phyloP scores from a whole-genome alignment of 1,140 invertebrate genomes.

The Drosophila subpulchrella region DNA sequence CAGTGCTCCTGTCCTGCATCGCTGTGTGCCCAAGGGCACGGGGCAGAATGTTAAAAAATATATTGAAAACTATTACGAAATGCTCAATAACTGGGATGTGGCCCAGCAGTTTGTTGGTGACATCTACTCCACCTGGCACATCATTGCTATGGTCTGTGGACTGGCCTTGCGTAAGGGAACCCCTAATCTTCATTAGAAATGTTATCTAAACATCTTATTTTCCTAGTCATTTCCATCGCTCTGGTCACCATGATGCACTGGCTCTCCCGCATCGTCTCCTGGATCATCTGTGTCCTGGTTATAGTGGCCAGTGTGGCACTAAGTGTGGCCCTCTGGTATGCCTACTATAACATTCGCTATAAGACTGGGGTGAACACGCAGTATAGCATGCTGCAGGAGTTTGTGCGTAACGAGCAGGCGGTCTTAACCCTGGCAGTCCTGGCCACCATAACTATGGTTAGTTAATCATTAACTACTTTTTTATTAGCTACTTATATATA shows the following conservation, averaged over 20 bases:
- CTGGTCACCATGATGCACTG: slow-evolving; percentile 94
- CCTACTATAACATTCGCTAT: slow-evolving; percentile 91
- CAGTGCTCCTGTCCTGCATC: slow-evolving; percentile 92
- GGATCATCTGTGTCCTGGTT: slow-evolving; percentile 93
- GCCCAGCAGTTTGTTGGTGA: slow-evolving; percentile 95
- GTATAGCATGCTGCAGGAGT: slow-evolving; percentile 88
- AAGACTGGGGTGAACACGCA: slow-evolving; percentile 78
- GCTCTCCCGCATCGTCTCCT: slow-evolving; percentile 92
- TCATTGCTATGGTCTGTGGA: slow-evolving; percentile 92
- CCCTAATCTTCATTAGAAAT: neutral
- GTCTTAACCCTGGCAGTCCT: slow-evolving; percentile 93
- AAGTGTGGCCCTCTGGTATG: slow-evolving; percentile 94
- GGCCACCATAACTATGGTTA: slow-evolving; percentile 90
- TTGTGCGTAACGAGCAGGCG: slow-evolving; percentile 93
- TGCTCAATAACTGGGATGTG: slow-evolving; percentile 94
- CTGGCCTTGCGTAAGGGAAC: slow-evolving; percentile 89
- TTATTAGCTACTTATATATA: neutral
- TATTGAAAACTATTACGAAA: slow-evolving; percentile 89
- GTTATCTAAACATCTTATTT: neutral
- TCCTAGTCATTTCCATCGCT: slow-evolving; percentile 91
- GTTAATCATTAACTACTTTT: neutral
- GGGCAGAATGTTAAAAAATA: slow-evolving; percentile 86
- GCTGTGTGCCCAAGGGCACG: slow-evolving; percentile 91
- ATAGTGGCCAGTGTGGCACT: slow-evolving; percentile 90
- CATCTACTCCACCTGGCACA: slow-evolving; percentile 93